Evolutionary conservation across 2,797 vertebrate genomes (phyloP), one percentile per base, ranked within the genome.

Genomic region (Fistularia commersonii): DNA sequence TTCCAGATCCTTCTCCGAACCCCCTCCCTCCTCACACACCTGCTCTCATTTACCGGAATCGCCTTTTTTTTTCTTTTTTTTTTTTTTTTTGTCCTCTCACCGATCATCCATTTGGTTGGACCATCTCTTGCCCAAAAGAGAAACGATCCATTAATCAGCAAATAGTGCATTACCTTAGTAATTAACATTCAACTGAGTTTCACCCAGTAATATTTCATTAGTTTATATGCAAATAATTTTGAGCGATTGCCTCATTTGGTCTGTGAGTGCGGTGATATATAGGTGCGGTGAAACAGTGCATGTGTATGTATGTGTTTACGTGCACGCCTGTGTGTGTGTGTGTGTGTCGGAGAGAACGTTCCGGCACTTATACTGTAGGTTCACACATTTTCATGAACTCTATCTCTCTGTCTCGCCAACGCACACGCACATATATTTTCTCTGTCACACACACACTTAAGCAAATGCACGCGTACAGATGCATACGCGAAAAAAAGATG

Each of bases 171-270:
- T 92, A 90, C 93, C 90, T 93, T 93, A 90, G 89, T 94, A 95
- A 95, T 94, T 94, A 94, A 94, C 91, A 91, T 93, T 93, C 88
- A 90, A 94, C 90, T 90, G 93, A 93, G 94, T 95, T 93, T 95
- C 87, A 92, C 90, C 91, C 91, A 92, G 91, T 92, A 93, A 94
- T 95, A 93, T 87, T 93, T 92, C 90, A 94, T 94, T 94, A 93
- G 92, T 92, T 95, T 93, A 93, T 92, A 93, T 95, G 93, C 92
- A 97, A 96, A 97, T 96, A 93, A 95, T 94, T 94, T 91, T 92
- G 92, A 92, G 89, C 87, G 93, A 97, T 95, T 95, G 91, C 92
- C 93, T 95, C 93, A 95, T 97, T 98, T 97, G 93, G 91, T 89
- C 91, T 74, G 70, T 82, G 86, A 91, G 90, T 83, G 77, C 80